A percentile compares a stretch with the other conserved stretches of the same genome.
Evolutionary conservation across 2,113 vertebrate genomes (phyloP).

Genomic region (Cathartes aura): DNA sequence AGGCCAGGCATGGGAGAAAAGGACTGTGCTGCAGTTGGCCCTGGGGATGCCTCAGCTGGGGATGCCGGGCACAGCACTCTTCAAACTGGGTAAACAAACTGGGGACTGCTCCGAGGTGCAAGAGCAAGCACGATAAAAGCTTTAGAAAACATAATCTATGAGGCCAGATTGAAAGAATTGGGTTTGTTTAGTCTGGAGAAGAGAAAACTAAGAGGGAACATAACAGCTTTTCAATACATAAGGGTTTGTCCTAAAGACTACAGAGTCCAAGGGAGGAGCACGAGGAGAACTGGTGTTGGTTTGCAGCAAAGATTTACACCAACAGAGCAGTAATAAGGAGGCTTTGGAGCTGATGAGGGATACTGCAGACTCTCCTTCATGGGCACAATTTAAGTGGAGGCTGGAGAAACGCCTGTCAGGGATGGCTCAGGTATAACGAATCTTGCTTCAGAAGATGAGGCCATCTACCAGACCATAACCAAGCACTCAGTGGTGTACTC

Average conservation of each 20-base stretch:
- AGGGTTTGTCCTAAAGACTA: not conserved
- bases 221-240: not conserved
- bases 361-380: not conserved
- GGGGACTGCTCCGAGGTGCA: not conserved
- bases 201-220: conserved; percentile 11
- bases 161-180: conserved; percentile 31
- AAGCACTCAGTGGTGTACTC: not conserved
- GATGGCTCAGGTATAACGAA: not conserved
- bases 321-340: not conserved
- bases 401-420: not conserved
- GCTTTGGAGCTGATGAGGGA: not conserved
- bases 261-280: not conserved
- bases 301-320: not conserved
- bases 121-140: not conserved
- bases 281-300: not conserved
- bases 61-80: not conserved
- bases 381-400: not conserved
- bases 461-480: not conserved
- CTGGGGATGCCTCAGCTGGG: not conserved
- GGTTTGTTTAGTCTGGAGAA: conserved; percentile 55
- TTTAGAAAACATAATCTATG: conserved; percentile 23
- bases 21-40: not conserved
- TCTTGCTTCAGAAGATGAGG: not conserved
- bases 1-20: conserved; percentile 22
- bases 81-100: conserved; percentile 29